A percentile compares a stretch with the other conserved stretches of the same genome.
These are phyloP conservation scores for Tachysurus fulvidraco DNA, from an alignment of 2,113 vertebrate genomes.

Conservation along the genomic window DNA sequence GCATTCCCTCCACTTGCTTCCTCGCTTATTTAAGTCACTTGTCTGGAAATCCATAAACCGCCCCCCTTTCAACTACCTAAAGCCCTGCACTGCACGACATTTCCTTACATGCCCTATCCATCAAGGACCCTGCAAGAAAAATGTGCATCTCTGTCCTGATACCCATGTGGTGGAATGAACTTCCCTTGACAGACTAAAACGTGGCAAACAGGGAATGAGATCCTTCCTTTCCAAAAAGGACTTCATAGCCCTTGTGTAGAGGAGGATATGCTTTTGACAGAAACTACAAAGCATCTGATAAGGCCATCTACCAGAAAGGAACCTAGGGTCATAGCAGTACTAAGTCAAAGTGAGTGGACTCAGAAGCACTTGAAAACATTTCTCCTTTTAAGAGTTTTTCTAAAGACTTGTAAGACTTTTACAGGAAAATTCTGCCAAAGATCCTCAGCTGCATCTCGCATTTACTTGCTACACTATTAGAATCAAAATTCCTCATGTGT, in stretches of 20 bases:
- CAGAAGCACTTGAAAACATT: not conserved
- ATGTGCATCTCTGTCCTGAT: not conserved
- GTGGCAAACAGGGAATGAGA: not conserved
- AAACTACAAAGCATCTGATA: not conserved
- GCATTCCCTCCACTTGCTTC: not conserved
- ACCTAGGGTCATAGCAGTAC: not conserved
- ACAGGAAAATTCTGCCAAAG: not conserved
- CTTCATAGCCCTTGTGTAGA: not conserved
- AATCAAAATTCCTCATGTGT: not conserved
- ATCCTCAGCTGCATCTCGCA: not conserved
- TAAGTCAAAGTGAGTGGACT: not conserved
- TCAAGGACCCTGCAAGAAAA: not conserved
- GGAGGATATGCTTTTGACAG: not conserved
- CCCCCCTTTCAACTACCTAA: not conserved
- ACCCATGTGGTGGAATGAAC: not conserved
- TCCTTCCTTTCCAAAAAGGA: not conserved
- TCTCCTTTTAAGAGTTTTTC: not conserved
- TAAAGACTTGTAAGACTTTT: not conserved
- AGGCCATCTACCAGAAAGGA: not conserved
- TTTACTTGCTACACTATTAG: not conserved
- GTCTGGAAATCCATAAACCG: not conserved
- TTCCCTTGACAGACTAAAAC: not conserved
- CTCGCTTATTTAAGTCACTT: not conserved
- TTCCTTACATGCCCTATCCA: not conserved
- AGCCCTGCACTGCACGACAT: not conserved